Conservation (phyloP, 2,113 vertebrate species). For the Larimichthys crocea region DNA sequence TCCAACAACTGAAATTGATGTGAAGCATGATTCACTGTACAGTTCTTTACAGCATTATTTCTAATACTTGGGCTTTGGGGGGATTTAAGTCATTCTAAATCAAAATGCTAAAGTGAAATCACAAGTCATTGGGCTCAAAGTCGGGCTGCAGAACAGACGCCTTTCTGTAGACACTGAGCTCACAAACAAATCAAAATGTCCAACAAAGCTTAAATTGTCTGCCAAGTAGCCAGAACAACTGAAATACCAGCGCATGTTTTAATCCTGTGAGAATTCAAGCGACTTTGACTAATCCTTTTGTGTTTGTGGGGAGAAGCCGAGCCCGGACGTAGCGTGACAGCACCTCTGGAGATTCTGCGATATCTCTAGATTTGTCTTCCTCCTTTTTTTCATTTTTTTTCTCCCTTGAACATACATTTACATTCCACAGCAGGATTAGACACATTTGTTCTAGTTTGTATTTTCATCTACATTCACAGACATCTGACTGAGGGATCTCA, state of each 20-base stretch:
- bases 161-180: slow-evolving; percentile 10
- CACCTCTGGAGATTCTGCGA: slow-evolving; percentile 42
- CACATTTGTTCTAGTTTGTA: slow-evolving; percentile 56
- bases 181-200: slow-evolving; percentile 26
- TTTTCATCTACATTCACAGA: slow-evolving; percentile 60
- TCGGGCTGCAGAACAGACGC: background rate
- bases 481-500: slow-evolving; percentile 73
- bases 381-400: background rate
- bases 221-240: slow-evolving; percentile 54
- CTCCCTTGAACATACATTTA: slow-evolving; percentile 41
- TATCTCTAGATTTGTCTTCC: slow-evolving; percentile 42
- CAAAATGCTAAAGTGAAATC: background rate
- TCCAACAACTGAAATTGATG: background rate
- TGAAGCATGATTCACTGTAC: background rate
- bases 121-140: background rate
- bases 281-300: slow-evolving; percentile 65
- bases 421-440: slow-evolving; percentile 56
- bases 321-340: slow-evolving; percentile 60
- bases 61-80: background rate
- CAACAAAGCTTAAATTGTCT: slow-evolving; percentile 43
- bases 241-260: slow-evolving; percentile 62
- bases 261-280: slow-evolving; percentile 66
- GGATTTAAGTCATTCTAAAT: background rate
- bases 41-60: background rate
- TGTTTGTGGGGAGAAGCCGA: slow-evolving; percentile 47